Percentiles rank a stretch among this genome's conserved stretches.
These are phyloP conservation scores for Sipunculus nudus DNA, from an alignment of 2,888 invertebrate species.

Conservation along the genomic window DNA sequence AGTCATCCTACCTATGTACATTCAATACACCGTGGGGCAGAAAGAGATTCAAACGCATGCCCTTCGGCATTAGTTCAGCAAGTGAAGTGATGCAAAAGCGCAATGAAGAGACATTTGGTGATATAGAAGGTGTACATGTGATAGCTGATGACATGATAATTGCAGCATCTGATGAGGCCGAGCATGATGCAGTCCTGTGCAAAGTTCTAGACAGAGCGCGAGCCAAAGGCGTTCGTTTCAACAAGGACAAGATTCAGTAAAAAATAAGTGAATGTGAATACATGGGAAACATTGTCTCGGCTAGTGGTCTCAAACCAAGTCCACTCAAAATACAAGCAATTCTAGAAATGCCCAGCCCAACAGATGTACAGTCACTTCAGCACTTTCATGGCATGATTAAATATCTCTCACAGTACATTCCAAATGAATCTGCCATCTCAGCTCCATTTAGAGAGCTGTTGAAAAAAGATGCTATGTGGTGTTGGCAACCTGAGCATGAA, in stretches of 20 bases:
- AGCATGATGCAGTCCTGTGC: constrained; percentile 33
- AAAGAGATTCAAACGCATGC: constrained; percentile 27
- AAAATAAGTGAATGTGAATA: constrained; percentile 26
- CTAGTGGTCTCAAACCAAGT: constrained; percentile 32
- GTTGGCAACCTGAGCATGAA: constrained; percentile 16
- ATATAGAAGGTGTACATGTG: constrained; percentile 22
- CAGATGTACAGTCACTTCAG: constrained; percentile 18
- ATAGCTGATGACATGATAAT: constrained; percentile 37
- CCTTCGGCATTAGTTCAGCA: constrained; percentile 32
- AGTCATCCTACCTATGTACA: constrained; percentile 33
- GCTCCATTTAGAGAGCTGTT: constrained; percentile 31
- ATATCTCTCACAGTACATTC: constrained; percentile 33
- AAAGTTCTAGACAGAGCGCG: constrained; percentile 28
- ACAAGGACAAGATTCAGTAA: constrained; percentile 27
- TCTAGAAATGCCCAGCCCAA: constrained; percentile 32
- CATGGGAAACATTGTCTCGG: constrained; percentile 29
- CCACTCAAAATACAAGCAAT: constrained; percentile 34
- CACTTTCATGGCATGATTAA: constrained; percentile 31
- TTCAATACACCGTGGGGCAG: constrained; percentile 37
- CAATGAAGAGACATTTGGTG: constrained; percentile 26
- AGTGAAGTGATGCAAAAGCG: constrained; percentile 34
- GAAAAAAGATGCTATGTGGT: constrained; percentile 18
- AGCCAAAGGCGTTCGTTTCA: constrained; percentile 32
- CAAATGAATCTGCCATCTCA: constrained; percentile 32
- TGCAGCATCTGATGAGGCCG: constrained; percentile 23